phyloP scores from a whole-genome alignment of 2,113 vertebrate species.

The Ctenodactylus gundi region DNA sequence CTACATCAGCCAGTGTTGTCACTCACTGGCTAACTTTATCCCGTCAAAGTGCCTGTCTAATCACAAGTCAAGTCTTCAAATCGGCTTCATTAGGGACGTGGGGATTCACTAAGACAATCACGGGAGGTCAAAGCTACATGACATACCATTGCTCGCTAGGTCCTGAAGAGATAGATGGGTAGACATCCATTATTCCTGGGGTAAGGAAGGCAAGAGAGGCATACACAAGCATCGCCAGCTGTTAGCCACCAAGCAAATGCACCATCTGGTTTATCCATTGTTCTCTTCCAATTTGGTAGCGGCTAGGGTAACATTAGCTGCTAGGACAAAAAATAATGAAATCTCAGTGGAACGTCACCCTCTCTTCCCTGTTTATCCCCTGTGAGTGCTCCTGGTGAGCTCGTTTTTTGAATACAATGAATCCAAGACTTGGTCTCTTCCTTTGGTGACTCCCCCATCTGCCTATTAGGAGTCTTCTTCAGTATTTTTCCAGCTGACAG shows the following conservation, averaged over 20 bases:
- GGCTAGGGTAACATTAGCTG: background rate
- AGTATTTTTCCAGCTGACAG: background rate
- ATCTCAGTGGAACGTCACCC: background rate
- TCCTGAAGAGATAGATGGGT: background rate
- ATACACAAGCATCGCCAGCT: background rate
- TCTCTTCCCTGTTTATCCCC: background rate
- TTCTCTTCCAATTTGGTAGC: background rate
- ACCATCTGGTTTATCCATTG: too few species aligned
- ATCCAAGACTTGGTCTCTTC: background rate
- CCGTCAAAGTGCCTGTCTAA: background rate
- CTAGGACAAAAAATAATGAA: background rate
- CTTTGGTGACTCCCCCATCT: too few species aligned
- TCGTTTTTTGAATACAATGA: background rate
- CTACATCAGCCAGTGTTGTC: background rate
- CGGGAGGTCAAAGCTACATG: background rate
- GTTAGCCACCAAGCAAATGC: background rate
- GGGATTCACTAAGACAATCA: background rate
- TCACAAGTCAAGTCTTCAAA: background rate
- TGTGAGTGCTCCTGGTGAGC: background rate
- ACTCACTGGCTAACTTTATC: background rate
- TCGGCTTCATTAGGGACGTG: background rate
- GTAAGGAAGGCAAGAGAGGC: too few species aligned
- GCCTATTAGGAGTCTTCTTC: background rate
- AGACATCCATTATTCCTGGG: background rate
- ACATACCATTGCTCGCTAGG: background rate